These are phyloP conservation scores for Lithobates pipiens DNA, from an alignment of 2,797 vertebrate species.

Conservation along the genomic window DNA sequence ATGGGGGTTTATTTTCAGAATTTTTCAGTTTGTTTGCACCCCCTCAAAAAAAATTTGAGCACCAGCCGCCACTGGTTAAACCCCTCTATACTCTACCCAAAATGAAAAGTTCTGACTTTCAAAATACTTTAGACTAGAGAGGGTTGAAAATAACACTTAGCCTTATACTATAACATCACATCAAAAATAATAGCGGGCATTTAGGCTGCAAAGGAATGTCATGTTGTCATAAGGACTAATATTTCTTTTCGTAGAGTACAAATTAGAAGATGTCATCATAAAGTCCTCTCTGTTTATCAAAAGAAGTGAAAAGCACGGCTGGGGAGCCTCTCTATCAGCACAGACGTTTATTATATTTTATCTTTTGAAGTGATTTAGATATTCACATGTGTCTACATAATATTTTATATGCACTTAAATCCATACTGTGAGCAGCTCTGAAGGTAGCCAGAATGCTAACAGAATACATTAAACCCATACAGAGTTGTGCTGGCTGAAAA, in stretches of 20 bases:
- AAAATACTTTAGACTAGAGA: no score
- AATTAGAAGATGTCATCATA: background rate
- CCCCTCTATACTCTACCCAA: no score
- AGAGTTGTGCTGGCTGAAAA: background rate
- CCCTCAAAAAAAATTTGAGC: no score
- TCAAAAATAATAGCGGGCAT: no score
- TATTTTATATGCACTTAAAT: slow-evolving; percentile 4
- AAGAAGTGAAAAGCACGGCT: background rate
- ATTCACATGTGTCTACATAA: background rate
- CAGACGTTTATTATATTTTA: background rate
- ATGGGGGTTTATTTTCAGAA: no score
- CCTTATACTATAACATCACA: no score
- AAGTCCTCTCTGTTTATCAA: background rate
- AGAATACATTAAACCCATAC: background rate
- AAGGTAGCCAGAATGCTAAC: background rate
- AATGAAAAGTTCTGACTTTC: no score
- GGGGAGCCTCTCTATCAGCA: background rate
- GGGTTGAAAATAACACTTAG: no score
- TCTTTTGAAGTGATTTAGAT: background rate
- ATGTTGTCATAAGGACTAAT: no score
- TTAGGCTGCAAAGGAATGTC: no score
- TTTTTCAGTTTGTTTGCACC: no score
- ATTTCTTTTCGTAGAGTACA: background rate
- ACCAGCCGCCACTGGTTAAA: no score
- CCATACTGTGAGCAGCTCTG: background rate